Evolutionary conservation across 2,113 vertebrate genomes (phyloP).

Genomic region (Miniopterus natalensis): DNA sequence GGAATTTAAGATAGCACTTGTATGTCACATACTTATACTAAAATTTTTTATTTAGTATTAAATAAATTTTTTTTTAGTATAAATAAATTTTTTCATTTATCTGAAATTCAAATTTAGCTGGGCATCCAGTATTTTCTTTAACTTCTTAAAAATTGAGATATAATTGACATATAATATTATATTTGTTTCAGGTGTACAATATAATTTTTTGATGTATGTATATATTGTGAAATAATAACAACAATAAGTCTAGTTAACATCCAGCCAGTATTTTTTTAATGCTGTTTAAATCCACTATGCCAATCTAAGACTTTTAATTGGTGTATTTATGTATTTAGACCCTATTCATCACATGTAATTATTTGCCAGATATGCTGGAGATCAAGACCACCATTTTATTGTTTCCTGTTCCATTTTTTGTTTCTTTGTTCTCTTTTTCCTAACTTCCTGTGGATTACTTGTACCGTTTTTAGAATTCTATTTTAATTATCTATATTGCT

Average conservation of each 20-base stretch:
- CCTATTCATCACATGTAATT: not conserved
- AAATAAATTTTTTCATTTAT: not conserved
- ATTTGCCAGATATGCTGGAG: not conserved
- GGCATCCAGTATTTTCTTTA: not conserved
- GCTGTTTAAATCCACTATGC: not conserved
- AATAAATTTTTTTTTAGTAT: too few species aligned
- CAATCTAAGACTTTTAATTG: not conserved
- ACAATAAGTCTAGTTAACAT: not conserved
- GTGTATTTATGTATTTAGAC: constrained; percentile 2
- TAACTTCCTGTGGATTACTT: constrained; percentile 33
- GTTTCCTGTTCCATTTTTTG: not conserved
- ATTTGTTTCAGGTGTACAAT: not conserved
- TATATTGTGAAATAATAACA: not conserved
- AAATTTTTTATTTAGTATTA: not conserved
- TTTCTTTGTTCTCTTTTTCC: not conserved
- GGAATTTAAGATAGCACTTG: constrained; percentile 23
- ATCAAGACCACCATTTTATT: not conserved
- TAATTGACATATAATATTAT: not conserved
- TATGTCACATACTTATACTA: not conserved
- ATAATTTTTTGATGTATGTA: not conserved
- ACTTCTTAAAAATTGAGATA: not conserved
- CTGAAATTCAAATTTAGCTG: constrained; percentile 43
- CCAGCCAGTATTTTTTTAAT: not conserved
- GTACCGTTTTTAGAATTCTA: not conserved
- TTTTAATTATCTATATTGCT: constrained; percentile 4